These are phyloP conservation scores for Podotricha telesiphe DNA, from an alignment of 2,888 invertebrate species.

Conservation along the genomic window DNA sequence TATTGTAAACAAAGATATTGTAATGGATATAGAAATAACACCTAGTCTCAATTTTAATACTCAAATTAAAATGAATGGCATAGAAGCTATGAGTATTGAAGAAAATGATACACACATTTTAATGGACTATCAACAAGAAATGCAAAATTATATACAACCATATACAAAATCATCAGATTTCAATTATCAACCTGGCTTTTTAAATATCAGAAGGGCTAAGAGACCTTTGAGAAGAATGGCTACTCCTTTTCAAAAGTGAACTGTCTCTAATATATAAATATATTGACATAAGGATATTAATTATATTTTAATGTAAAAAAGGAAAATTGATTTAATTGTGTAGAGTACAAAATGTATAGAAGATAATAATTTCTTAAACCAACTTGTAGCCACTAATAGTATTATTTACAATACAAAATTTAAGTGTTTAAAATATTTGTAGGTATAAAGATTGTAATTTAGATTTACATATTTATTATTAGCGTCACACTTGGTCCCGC, in stretches of 20 bases:
- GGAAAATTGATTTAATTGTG: too few relatives aligned
- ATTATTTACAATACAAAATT: too few relatives aligned
- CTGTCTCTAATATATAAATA: background rate
- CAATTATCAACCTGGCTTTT: conserved; percentile 49
- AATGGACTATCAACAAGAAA: background rate
- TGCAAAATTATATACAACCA: background rate
- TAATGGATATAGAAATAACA: conserved; percentile 37
- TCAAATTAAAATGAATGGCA: background rate
- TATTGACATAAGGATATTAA: background rate
- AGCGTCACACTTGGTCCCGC: too few relatives aligned
- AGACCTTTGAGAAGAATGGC: conserved; percentile 49
- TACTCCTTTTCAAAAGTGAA: conserved; percentile 9
- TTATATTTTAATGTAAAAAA: too few relatives aligned
- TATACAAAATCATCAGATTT: conserved; percentile 44
- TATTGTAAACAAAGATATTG: conserved; percentile 20
- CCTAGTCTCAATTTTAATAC: background rate
- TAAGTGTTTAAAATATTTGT: too few relatives aligned
- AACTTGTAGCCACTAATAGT: background rate
- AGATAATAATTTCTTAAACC: background rate
- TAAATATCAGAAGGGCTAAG: conserved; percentile 36
- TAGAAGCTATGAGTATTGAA: conserved; percentile 28
- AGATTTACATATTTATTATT: too few relatives aligned
- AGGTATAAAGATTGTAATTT: background rate
- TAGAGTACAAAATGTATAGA: background rate
- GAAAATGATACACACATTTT: background rate